These are phyloP conservation scores for Clarias batrachus DNA, from an alignment of 2,113 vertebrate species.

Conservation along the genomic window DNA sequence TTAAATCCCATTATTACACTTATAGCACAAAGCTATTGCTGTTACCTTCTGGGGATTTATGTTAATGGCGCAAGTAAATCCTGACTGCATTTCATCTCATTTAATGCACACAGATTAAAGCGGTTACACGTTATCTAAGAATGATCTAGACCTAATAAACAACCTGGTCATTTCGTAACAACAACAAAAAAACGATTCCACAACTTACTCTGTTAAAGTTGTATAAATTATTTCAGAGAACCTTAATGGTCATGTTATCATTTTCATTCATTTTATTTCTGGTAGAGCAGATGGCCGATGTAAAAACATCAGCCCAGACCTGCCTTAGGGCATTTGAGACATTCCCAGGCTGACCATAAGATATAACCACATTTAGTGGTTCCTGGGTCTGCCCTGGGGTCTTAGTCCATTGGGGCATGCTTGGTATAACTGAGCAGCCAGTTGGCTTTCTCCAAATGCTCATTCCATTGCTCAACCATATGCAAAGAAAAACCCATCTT, in stretches of 20 bases:
- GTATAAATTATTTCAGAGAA: background rate
- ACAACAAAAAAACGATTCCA: background rate
- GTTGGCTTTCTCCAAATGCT: background rate
- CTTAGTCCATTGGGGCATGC: background rate
- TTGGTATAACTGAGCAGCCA: background rate
- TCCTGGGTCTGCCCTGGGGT: background rate
- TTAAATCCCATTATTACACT: constrained; percentile 13
- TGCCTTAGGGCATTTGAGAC: background rate
- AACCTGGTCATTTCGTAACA: background rate
- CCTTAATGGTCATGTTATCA: background rate
- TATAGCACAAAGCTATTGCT: constrained; percentile 1
- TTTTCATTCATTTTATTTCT: background rate
- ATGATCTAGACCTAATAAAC: background rate
- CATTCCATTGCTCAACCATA: background rate
- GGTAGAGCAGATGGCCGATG: background rate
- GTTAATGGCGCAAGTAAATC: constrained; percentile 9
- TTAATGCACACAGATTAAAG: background rate
- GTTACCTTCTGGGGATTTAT: constrained; percentile 16
- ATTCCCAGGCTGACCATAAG: background rate
- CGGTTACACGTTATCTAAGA: background rate
- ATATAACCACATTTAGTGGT: background rate
- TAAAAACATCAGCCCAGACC: background rate
- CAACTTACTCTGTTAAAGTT: background rate
- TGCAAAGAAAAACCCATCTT: background rate
- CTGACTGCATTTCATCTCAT: constrained; percentile 11